phyloP scores from a whole-genome alignment of 2,888 invertebrate species.

The Cantharis flavilabris region DNA sequence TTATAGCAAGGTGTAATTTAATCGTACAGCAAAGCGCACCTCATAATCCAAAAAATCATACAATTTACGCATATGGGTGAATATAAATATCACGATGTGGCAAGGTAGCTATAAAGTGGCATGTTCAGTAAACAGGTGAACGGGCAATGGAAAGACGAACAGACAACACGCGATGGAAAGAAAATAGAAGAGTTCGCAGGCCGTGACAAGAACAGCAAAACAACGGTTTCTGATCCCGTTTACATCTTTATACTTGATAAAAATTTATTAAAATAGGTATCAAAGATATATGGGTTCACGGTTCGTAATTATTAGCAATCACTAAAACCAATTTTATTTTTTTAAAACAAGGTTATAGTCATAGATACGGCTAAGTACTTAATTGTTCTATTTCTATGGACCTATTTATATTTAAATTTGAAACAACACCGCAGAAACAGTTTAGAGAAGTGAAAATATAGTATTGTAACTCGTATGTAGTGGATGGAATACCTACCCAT shows the following conservation, averaged over 20 bases:
- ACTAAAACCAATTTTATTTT: background rate
- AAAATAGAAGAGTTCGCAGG: slow-evolving; percentile 28
- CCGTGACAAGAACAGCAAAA: slow-evolving; percentile 36
- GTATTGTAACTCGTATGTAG: background rate
- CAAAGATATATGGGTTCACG: background rate
- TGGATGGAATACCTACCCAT: background rate
- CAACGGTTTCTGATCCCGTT: slow-evolving; percentile 39
- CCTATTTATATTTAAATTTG: background rate
- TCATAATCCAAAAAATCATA: slow-evolving; percentile 16
- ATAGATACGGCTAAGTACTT: background rate
- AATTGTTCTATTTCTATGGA: background rate
- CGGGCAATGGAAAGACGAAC: slow-evolving; percentile 34
- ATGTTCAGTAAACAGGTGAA: slow-evolving; percentile 36
- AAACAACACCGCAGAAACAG: background rate
- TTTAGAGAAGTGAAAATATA: background rate
- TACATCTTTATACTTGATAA: background rate
- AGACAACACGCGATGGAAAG: slow-evolving; percentile 37
- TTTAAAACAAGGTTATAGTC: background rate
- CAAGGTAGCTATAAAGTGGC: slow-evolving; percentile 38
- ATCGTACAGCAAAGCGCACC: slow-evolving; percentile 18
- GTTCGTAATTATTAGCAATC: background rate
- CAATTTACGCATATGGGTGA: slow-evolving; percentile 33
- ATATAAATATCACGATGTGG: slow-evolving; percentile 39
- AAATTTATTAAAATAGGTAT: background rate
- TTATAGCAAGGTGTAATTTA: slow-evolving; percentile 19